Percentiles rank a stretch among this genome's conserved stretches.
phyloP scores from a whole-genome alignment of 2,888 invertebrate genomes.

The Scaptomyza reducta region DNA sequence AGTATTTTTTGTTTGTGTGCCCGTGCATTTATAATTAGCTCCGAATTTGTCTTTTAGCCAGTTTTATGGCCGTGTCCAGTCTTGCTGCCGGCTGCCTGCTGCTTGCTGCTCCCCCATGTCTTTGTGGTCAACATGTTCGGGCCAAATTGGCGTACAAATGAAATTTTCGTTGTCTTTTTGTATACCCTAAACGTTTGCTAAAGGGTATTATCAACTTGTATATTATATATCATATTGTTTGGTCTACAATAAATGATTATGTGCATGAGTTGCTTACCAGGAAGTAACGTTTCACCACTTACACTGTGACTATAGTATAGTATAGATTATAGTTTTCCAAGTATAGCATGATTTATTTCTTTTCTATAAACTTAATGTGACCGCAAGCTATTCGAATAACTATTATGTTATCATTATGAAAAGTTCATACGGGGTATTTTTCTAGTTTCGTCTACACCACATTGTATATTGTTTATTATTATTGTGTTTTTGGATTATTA shows the following conservation, averaged over 20 bases:
- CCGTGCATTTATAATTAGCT: constrained; percentile 77
- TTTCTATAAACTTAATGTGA: too few species aligned
- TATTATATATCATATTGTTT: not conserved
- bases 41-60: constrained; percentile 73
- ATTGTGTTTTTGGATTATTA: constrained; percentile 23
- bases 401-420: too few species aligned
- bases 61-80: constrained; percentile 69
- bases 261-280: not conserved
- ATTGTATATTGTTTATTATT: constrained; percentile 15
- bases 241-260: too few species aligned
- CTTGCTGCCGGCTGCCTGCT: not conserved
- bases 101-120: not conserved
- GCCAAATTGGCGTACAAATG: constrained; percentile 57
- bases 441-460: not conserved
- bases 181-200: constrained; percentile 1
- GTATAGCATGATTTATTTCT: too few species aligned
- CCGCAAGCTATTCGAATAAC: too few species aligned
- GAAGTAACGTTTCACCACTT: not conserved
- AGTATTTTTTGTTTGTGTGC: constrained; percentile 22
- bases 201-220: not conserved
- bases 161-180: constrained; percentile 41
- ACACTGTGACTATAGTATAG: not conserved
- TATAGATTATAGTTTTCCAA: not conserved
- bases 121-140: constrained; percentile 52
- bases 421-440: not conserved